A percentile compares a stretch with the other conserved stretches of the same genome.
Evolutionary conservation across 2,888 invertebrate species (phyloP).

Genomic region (Dryadula phaetusa): DNA sequence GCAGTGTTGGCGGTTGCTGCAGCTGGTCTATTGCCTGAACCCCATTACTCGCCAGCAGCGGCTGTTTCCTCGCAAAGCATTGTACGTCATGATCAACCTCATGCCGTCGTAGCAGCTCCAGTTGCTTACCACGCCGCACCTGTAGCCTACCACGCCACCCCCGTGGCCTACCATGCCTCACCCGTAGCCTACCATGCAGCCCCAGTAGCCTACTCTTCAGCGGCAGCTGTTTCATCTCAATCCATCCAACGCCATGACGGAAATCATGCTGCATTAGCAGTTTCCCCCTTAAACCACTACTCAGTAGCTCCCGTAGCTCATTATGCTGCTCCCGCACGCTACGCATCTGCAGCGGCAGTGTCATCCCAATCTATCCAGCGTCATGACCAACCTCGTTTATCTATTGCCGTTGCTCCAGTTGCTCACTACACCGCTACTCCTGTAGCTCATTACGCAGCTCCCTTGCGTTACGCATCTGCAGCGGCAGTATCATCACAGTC

Average conservation of each 20-base stretch:
- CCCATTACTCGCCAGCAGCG: constrained; percentile 69
- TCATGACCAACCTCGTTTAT: constrained; percentile 55
- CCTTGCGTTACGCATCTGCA: constrained; percentile 63
- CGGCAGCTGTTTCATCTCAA: constrained; percentile 61
- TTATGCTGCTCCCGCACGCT: constrained; percentile 48
- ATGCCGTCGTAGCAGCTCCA: constrained; percentile 44
- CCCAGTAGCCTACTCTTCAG: constrained; percentile 59
- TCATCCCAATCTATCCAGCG: constrained; percentile 56
- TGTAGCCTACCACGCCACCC: constrained; percentile 48
- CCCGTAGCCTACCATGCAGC: constrained; percentile 55
- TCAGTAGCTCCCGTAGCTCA: constrained; percentile 54
- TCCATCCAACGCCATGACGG: constrained; percentile 64
- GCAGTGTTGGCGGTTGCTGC: constrained; percentile 71
- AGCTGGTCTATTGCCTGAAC: constrained; percentile 66
- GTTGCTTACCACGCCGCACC: constrained; percentile 51
- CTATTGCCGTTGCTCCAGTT: constrained; percentile 54
- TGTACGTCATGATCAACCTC: constrained; percentile 57
- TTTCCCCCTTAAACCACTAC: constrained; percentile 55
- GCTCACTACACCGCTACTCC: constrained; percentile 51
- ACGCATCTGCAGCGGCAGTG: constrained; percentile 51
- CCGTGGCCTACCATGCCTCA: constrained; percentile 51
- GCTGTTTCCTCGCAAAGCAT: constrained; percentile 73
- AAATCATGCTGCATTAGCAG: constrained; percentile 44
- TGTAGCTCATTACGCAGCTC: constrained; percentile 37
- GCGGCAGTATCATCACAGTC: constrained; percentile 67